Evolutionary conservation across 2,888 invertebrate genomes (phyloP).

Genomic region (Acleris sparsana): DNA sequence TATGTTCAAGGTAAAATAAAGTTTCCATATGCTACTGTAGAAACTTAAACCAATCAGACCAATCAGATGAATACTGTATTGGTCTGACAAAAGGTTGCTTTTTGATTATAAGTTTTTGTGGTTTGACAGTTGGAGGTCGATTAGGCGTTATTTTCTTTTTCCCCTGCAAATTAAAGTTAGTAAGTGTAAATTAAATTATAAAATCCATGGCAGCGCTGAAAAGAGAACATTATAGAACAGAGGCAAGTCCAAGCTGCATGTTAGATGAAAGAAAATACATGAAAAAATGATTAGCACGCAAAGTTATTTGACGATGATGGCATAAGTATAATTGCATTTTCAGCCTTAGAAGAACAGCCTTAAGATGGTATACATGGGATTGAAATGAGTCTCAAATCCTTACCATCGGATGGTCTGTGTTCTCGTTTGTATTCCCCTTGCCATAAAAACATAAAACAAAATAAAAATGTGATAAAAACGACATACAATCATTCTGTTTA

Average conservation of each 20-base stretch:
- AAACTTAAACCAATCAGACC: conserved; percentile 45
- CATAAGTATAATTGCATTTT: no score
- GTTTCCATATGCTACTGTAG: conserved; percentile 43
- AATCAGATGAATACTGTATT: conserved; percentile 54
- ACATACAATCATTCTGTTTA: background rate
- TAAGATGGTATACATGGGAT: no score
- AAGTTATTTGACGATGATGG: background rate
- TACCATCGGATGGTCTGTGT: no score
- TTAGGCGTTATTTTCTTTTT: conserved; percentile 55
- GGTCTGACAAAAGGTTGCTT: conserved; percentile 43
- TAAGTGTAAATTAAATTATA: background rate
- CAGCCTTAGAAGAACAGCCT: no score
- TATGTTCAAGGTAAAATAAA: background rate
- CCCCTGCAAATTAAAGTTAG: conserved; percentile 57
- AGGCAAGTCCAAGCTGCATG: conserved; percentile 21
- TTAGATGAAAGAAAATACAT: conserved; percentile 3
- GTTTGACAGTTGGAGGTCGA: conserved; percentile 48
- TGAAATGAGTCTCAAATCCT: no score
- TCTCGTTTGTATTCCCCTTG: no score
- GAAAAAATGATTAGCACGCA: background rate
- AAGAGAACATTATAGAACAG: conserved; percentile 35
- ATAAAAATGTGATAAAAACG: background rate
- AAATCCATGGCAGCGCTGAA: conserved; percentile 33
- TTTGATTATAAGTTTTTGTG: conserved; percentile 50
- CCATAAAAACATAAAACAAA: no score